These are phyloP conservation scores for Ostrea edulis DNA, from an alignment of 1,140 invertebrate genomes.

Conservation along the genomic window DNA sequence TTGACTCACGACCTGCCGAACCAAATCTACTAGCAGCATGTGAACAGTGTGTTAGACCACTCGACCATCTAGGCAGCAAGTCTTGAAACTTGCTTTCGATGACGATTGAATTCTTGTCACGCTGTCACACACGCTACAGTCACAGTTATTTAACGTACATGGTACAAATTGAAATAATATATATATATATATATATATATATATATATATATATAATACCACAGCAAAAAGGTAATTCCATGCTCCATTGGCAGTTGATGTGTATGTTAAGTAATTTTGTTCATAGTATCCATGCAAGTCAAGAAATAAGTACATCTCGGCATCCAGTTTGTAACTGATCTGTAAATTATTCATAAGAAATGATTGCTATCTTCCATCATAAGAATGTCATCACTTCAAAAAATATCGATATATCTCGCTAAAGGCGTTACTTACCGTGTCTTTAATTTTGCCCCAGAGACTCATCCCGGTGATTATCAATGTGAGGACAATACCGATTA, in stretches of 20 bases:
- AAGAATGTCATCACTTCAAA: not conserved
- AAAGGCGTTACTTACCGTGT: not conserved
- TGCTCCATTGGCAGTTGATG: not conserved
- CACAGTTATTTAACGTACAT: too few species aligned
- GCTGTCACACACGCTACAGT: too few species aligned
- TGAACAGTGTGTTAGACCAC: too few species aligned
- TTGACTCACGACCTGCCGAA: too few species aligned
- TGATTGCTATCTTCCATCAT: not conserved
- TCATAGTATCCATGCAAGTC: not conserved
- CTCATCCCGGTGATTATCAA: not conserved
- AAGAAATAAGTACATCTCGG: not conserved
- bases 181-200: too few species aligned
- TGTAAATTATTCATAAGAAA: not conserved
- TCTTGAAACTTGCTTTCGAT: too few species aligned
- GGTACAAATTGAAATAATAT: too few species aligned
- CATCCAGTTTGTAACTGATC: not conserved
- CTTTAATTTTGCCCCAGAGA: slow-evolving; percentile 1
- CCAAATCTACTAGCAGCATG: too few species aligned
- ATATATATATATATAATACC: not conserved
- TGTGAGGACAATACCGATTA: not conserved
- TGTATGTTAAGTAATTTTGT: not conserved
- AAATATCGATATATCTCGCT: not conserved
- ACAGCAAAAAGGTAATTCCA: not conserved
- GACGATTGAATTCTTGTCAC: too few species aligned
- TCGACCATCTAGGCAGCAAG: too few species aligned